A percentile compares a stretch with the other conserved stretches of the same genome.
Conservation (phyloP, 1,140 invertebrate genomes). For the Zaprionus capensis region DNA sequence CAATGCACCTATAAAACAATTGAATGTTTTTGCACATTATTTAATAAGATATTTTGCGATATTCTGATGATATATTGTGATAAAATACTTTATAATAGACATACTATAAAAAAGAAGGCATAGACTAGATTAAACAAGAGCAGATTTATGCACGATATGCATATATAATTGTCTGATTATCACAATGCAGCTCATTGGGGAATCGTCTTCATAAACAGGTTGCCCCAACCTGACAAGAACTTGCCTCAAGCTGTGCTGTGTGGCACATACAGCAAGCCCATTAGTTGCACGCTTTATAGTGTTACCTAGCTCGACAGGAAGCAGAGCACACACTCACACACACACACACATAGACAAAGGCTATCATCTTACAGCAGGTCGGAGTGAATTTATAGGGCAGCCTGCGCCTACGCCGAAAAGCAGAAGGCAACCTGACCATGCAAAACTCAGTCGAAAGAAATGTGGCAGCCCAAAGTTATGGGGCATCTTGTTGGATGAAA, state of each 20-base stretch:
- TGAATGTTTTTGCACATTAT: not conserved
- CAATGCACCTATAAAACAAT: not conserved
- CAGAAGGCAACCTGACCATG: conserved; percentile 31
- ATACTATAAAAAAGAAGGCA: not conserved
- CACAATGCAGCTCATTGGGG: not conserved
- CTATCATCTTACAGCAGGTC: conserved; percentile 35
- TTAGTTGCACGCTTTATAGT: conserved; percentile 58
- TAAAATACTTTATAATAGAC: not conserved
- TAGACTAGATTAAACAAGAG: not conserved
- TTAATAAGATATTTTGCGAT: too few relatives aligned
- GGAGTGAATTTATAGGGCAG: conserved; percentile 59
- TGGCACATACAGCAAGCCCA: conserved; percentile 12
- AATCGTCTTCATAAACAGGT: conserved; percentile 5
- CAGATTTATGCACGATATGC: not conserved
- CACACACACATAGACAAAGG: not conserved
- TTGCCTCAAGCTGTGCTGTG: conserved; percentile 6
- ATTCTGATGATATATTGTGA: not conserved
- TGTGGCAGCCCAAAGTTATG: conserved; percentile 65
- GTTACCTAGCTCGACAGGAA: conserved; percentile 23
- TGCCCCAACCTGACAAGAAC: not conserved
- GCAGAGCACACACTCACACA: conserved; percentile 37
- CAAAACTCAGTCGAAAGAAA: conserved; percentile 39
- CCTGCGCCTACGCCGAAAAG: conserved; percentile 53
- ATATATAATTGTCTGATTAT: conserved; percentile 2
- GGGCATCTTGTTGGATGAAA: conserved; percentile 31